Percentiles rank a stretch among this genome's conserved stretches.
phyloP scores from a whole-genome alignment of 2,113 vertebrate genomes.

The Ibidorhyncha struthersii region DNA sequence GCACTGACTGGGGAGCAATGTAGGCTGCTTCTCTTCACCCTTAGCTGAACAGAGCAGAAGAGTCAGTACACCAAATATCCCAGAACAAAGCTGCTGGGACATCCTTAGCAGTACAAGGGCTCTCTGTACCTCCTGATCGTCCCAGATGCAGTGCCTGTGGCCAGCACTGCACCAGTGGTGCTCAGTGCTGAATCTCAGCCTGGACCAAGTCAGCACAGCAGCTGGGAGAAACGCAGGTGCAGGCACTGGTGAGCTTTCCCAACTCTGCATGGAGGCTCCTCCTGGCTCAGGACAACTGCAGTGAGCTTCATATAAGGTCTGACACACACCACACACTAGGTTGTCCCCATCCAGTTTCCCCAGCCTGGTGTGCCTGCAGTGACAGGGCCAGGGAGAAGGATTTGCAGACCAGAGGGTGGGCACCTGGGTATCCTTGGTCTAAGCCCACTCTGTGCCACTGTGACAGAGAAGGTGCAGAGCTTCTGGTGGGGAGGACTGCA shows the following conservation, averaged over 20 bases:
- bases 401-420: background rate
- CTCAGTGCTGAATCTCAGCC: background rate
- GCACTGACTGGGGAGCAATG: background rate
- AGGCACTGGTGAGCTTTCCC: background rate
- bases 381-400: background rate
- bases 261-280: background rate
- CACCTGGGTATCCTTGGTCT: background rate
- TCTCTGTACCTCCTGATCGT: background rate
- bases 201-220: background rate
- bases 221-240: fast-evolving
- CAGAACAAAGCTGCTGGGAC: background rate
- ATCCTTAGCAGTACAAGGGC: background rate
- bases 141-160: background rate
- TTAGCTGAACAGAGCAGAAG: background rate
- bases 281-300: background rate
- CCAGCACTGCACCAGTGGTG: background rate
- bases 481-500: background rate
- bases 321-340: background rate
- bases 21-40: background rate
- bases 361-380: background rate
- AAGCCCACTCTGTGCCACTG: background rate
- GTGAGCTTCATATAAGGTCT: background rate
- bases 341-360: background rate
- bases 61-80: background rate
- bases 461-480: background rate